Evolutionary conservation across 2,888 invertebrate species (phyloP).

Genomic region (Cataglyphis cursor): DNA sequence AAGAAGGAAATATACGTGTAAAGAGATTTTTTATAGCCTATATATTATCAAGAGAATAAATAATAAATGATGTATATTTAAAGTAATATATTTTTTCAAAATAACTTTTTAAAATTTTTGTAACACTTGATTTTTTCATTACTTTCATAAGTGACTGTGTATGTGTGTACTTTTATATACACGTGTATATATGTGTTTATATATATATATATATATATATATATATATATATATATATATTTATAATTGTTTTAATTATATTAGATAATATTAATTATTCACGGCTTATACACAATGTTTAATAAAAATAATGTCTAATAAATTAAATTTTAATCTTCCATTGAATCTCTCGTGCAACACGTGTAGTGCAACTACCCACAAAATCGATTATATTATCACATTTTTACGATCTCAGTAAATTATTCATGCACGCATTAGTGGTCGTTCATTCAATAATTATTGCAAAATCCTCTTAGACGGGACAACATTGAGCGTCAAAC

Average conservation of each 20-base stretch:
- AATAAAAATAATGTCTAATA: not conserved
- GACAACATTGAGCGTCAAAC: constrained; percentile 40
- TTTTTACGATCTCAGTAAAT: constrained; percentile 33
- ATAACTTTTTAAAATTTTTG: not conserved
- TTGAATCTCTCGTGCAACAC: not conserved
- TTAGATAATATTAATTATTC: not conserved
- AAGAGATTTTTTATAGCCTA: not conserved
- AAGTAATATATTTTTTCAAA: not conserved
- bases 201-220: not conserved
- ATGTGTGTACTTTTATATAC: not conserved
- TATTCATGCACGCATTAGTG: constrained; percentile 45
- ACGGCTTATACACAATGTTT: not conserved
- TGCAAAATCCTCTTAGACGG: constrained; percentile 70
- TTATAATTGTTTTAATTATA: not conserved
- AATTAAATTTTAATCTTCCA: not conserved
- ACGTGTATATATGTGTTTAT: not conserved
- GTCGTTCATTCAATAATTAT: constrained; percentile 68
- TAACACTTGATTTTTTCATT: not conserved
- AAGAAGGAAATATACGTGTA: not conserved
- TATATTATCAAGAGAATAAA: not conserved
- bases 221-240: not conserved
- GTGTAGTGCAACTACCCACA: not conserved
- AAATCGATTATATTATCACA: constrained; percentile 36
- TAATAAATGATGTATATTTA: not conserved
- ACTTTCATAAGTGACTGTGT: not conserved